A percentile compares a stretch with the other conserved stretches of the same genome.
Conservation (phyloP, 2,797 vertebrate species). For the Rousettus madagascariensis region DNA sequence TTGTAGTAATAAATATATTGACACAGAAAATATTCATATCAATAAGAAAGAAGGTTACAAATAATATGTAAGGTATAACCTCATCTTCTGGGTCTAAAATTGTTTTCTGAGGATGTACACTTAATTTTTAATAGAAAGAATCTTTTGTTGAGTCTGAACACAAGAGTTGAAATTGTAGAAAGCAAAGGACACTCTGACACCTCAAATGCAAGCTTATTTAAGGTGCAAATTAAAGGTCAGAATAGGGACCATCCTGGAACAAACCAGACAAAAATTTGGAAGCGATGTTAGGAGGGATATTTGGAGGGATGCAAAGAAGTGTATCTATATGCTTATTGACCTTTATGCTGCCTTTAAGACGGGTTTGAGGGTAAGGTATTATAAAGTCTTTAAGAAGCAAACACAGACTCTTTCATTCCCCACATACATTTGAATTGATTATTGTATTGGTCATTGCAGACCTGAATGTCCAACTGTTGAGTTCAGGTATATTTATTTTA, state of each 20-base stretch:
- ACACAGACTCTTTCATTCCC: background rate
- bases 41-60: background rate
- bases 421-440: background rate
- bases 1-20: background rate
- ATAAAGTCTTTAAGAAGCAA: background rate
- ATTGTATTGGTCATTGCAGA: background rate
- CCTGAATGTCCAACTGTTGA: background rate
- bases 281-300: background rate
- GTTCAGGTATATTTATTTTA: background rate
- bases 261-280: background rate
- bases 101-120: background rate
- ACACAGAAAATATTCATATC: background rate
- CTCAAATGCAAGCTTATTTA: background rate
- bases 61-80: background rate
- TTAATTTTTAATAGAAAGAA: background rate
- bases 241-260: background rate
- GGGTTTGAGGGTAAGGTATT: background rate
- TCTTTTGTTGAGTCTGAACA: background rate
- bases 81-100: background rate
- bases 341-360: background rate
- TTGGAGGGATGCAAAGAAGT: background rate
- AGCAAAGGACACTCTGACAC: background rate
- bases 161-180: background rate
- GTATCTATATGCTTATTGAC: background rate
- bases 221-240: conserved; percentile 9